These are phyloP conservation scores for Catharus fuscescens DNA, from an alignment of 2,113 vertebrate genomes.

Conservation along the genomic window DNA sequence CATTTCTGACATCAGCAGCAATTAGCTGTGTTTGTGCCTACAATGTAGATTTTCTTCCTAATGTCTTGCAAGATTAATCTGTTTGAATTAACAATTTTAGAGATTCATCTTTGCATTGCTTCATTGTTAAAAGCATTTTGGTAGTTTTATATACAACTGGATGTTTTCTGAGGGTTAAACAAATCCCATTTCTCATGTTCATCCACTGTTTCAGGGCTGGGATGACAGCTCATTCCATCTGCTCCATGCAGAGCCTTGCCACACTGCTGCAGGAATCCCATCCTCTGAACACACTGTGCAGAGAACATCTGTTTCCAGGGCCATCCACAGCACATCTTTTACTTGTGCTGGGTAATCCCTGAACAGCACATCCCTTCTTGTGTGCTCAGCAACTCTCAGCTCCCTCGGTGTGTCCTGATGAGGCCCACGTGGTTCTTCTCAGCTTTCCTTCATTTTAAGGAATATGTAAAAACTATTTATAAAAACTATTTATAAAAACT, in stretches of 20 bases:
- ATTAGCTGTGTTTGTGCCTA: neutral
- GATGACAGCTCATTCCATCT: neutral
- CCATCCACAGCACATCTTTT: neutral
- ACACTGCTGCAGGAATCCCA: neutral
- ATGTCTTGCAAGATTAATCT: neutral
- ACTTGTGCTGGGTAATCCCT: neutral
- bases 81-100: neutral
- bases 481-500: neutral
- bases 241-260: neutral
- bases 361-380: neutral
- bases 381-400: neutral
- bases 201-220: neutral
- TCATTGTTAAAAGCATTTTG: neutral
- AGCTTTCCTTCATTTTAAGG: neutral
- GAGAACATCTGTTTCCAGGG: neutral
- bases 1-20: neutral
- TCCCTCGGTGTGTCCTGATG: rapidly evolving
- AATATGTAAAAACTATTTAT: neutral
- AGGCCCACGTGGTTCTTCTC: rapidly evolving
- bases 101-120: neutral
- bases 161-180: neutral
- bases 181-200: neutral
- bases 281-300: neutral
- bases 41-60: neutral
- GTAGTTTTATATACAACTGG: neutral